Evolutionary conservation across 2,113 vertebrate genomes (phyloP).

Genomic region (Coptodon bakossiorum): DNA sequence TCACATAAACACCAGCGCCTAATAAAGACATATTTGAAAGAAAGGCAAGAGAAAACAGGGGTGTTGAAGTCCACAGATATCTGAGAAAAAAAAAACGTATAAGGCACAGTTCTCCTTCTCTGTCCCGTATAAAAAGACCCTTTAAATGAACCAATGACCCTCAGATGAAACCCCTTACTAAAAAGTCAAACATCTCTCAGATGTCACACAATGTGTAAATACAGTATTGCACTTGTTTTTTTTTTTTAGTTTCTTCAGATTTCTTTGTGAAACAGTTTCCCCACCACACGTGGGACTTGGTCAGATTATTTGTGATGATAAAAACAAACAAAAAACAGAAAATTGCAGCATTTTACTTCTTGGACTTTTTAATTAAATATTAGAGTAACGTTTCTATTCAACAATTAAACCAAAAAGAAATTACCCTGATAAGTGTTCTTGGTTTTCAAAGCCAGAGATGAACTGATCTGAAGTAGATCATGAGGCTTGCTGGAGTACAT

Average conservation of each 20-base stretch:
- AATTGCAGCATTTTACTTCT: not conserved
- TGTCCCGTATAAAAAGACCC: not conserved
- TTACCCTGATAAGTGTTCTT: not conserved
- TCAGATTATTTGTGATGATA: not conserved
- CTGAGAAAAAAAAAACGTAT: conserved; percentile 11
- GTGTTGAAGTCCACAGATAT: not conserved
- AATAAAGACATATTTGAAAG: conserved; percentile 16
- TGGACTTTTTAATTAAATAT: not conserved
- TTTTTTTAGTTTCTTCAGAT: not conserved
- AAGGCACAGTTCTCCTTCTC: conserved; percentile 60
- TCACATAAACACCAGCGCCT: conserved; percentile 53
- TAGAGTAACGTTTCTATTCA: not conserved
- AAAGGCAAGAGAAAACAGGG: conserved; percentile 33
- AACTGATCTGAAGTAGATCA: not conserved
- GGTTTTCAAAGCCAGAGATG: not conserved
- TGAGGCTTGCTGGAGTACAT: not conserved
- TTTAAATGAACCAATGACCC: not conserved
- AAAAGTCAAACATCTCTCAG: not conserved
- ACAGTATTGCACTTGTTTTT: conserved; percentile 23
- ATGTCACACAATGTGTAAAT: not conserved
- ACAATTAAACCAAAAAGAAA: not conserved
- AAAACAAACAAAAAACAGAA: not conserved
- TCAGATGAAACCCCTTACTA: not conserved
- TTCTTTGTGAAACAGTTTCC: not conserved
- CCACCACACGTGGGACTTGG: not conserved